Evolutionary conservation across 92 coral and sea anemone species (phyloP), one percentile per base, ranked within the genome.

Genomic region (Zoanthus solanderi): DNA sequence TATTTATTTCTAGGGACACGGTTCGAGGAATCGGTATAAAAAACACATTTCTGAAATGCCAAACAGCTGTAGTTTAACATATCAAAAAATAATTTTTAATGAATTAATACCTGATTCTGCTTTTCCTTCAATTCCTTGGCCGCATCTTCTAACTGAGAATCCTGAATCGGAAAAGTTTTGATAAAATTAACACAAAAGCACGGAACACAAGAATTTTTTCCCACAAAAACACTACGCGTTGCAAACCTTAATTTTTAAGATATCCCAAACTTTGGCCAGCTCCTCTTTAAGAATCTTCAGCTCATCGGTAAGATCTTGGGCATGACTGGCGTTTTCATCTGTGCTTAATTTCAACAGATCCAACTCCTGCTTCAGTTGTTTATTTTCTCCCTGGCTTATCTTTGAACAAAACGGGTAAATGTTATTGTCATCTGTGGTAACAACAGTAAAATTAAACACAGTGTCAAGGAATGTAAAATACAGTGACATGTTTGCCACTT

Each of bases 191-290:
- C 46, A 10, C 7, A 17, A 9, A 23, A 34, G 42, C 42, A 34
- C 3, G 42, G 42, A 34, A 1, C 42, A 3, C 42, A 34, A 3
- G 42, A 34, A 34, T 34, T 34, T 34, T 34, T 34, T 34, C 42
- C 7, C 47, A 75, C 28, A 54, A 52, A 9, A 15, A 9, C 29
- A 48, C 9, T 9, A 17, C 5, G 4, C 37, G 23, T 17, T 14
- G 31, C 89, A 23, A 54, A 94, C 96, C 94, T 95, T 95, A 9
- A 72, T 17, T 87, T 90, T 89, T 34, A 95, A 91, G 87, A 91
- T 89, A 50, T 89, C 89, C 94, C 90, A 90, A 28, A 95, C 93
- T 83, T 93, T 89, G 9, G 88, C 91, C 65, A 95, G 94, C 87
- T 95, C 98, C 71, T 92, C 78, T 66, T 88, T 91, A 48, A 95